Evolutionary conservation across 2,888 invertebrate species (phyloP), one percentile per base, ranked within the genome.

Genomic region (Megaustenia siamemsis): DNA sequence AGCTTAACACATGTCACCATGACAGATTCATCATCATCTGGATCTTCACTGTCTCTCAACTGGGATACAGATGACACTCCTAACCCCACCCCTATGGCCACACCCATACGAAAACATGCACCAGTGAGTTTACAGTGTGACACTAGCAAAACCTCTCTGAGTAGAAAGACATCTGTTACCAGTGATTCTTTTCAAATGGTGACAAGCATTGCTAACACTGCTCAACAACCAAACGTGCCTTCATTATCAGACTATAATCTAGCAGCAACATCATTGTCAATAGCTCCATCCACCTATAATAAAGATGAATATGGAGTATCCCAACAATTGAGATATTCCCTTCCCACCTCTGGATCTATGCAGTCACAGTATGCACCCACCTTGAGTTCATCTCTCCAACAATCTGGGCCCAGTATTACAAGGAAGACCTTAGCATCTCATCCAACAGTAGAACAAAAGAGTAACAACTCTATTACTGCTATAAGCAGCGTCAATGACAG

Each of bases 1-100:
- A 90, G 89, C 75, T 80, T 90, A 12, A 90, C 90, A 0, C 90
- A 91, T 83, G 90, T 92, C 81, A 90, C 89, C 66, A 89, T 89
- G 89, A 87, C 89, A n/a, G 90, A 89, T 86, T 90, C 90, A 40
- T 90, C 92, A 12, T 91, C 91, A 15, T 90, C 90, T 75, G 87
- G 87, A 75, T 88, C 88, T 53, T 78, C 85, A 18, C 56, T 86
- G 38, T 86, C 86, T n/a, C 82, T 87, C 45, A 86, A 73, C 78
- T 83, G 76, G 66, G 86, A 86, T 40, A 73, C 83, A 0, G 82
- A 82, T 43, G 79, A 84, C 35, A 83, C 83, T 18, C 85, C 87
- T 24, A 85, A 82, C 28, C 75, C 78, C 28, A 87, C 87, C 1
- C 87, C 87, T 10, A 45, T 81, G 76, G 79, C 86, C 35, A 84